Evolutionary conservation across 2,888 invertebrate species (phyloP), one percentile per base, ranked within the genome.

Genomic region (Polymixis flavicincta): DNA sequence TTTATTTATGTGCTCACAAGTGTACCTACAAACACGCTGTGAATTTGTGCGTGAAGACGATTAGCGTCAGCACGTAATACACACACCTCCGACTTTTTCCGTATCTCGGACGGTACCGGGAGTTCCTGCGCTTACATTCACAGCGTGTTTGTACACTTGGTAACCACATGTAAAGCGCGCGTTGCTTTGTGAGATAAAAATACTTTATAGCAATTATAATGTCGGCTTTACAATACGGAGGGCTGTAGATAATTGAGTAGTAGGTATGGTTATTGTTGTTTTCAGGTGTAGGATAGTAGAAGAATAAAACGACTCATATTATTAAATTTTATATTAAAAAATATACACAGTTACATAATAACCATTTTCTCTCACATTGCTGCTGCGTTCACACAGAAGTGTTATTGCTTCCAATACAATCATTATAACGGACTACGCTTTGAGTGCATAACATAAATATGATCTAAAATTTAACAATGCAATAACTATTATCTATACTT

Each of bases 281-380:
- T 54, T 2, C 22, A 54, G n/a, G n/a, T 54, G 11, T 22, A 37
- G 37, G 37, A 61, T 1, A 37, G 17, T 11, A 25, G 0, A 14
- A 28, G 25, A 77, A 82, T 78, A 63, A 83, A 85, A 90, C 87
- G 65, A 90, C 76, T 88, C 14, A 52, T 82, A 70, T 76, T 82
- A 86, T 87, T 87, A 88, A 82, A 88, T 92, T 93, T 94, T 94
- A 87, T 94, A 94, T 92, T 94, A 93, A 94, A n/a, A 95, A 94
- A 95, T 93, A 94, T 93, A 93, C 92, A 93, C 91, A 91, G 88
- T 87, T 87, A 90, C 88, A 89, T 87, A 88, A 89, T 92, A 90
- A 90, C 88, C 88, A 85, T 87, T 84, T 85, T 85, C 83, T 85
- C 83, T 74, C 83, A 78, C 76, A 83, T 80, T 75, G 84, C 84